These are phyloP conservation scores for Agriopis aurantiaria DNA, from an alignment of 2,888 invertebrate species.

Conservation along the genomic window DNA sequence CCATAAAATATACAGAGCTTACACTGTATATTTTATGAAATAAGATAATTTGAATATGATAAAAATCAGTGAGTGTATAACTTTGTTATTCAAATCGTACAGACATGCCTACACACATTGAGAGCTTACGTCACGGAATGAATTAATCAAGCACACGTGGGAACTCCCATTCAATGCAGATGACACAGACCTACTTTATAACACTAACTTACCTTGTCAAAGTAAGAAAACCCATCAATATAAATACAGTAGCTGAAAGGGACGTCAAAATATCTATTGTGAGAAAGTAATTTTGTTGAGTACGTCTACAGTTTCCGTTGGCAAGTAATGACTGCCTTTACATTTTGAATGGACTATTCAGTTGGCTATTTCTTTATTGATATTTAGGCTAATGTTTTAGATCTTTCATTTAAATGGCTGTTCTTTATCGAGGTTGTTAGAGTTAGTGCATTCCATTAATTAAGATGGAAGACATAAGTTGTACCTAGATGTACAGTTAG, in stretches of 20 bases:
- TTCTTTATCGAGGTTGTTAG: slow-evolving; percentile 4
- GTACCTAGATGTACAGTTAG: slow-evolving; percentile 9
- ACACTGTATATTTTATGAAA: too few species aligned
- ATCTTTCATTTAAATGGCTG: slow-evolving; percentile 12
- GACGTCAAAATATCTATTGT: slow-evolving; percentile 5
- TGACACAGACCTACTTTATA: slow-evolving; percentile 30
- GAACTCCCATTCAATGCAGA: slow-evolving; percentile 46
- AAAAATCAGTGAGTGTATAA: neutral
- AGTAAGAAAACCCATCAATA: slow-evolving; percentile 4
- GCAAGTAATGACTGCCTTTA: slow-evolving; percentile 38
- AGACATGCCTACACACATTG: slow-evolving; percentile 6
- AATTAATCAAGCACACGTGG: slow-evolving; percentile 41
- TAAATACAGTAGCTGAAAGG: neutral
- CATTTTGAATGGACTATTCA: slow-evolving; percentile 30
- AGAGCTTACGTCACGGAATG: slow-evolving; percentile 33
- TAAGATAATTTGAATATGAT: too few species aligned
- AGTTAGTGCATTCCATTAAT: slow-evolving; percentile 7
- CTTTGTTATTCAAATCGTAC: slow-evolving; percentile 14
- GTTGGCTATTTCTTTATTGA: slow-evolving; percentile 18
- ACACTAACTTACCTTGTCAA: slow-evolving; percentile 22
- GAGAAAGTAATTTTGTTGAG: slow-evolving; percentile 7
- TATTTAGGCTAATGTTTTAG: slow-evolving; percentile 24
- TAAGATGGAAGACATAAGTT: slow-evolving; percentile 10
- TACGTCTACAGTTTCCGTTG: slow-evolving; percentile 43
- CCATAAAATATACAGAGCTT: too few species aligned